Conservation (phyloP, 2,888 invertebrate genomes). For the Sipunculus nudus region DNA sequence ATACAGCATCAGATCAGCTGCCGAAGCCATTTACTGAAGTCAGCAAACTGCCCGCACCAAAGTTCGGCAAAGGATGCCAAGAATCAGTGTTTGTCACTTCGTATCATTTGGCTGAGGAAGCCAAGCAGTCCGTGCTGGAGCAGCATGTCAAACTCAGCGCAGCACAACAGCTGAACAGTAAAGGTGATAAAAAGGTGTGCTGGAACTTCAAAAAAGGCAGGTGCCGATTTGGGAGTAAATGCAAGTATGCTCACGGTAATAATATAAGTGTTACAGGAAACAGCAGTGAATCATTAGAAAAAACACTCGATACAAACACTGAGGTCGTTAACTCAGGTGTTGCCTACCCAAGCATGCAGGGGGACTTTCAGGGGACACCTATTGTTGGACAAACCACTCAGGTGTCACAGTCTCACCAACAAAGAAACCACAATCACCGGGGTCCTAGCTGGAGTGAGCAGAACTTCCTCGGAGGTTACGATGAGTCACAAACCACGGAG, state of each 20-base stretch:
- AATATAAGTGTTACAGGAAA: slow-evolving; percentile 68
- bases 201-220: slow-evolving; percentile 92
- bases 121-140: slow-evolving; percentile 85
- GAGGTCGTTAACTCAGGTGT: no score
- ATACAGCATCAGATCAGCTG: no score
- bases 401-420: no score
- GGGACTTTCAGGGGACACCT: no score
- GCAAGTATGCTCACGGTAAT: slow-evolving; percentile 90
- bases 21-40: no score
- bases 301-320: no score
- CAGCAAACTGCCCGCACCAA: no score
- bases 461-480: no score
- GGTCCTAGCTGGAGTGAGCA: no score
- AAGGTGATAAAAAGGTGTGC: slow-evolving; percentile 85
- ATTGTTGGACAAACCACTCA: no score
- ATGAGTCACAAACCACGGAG: slow-evolving; percentile 1
- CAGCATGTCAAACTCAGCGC: slow-evolving; percentile 91
- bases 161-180: slow-evolving; percentile 60
- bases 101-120: slow-evolving; percentile 84
- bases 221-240: slow-evolving; percentile 90
- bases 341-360: no score
- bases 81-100: slow-evolving; percentile 86
- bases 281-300: not conserved
- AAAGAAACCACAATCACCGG: not conserved
- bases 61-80: no score